Evolutionary conservation across 1,140 invertebrate genomes (phyloP), one percentile per base, ranked within the genome.

Genomic region (Sipha flava): DNA sequence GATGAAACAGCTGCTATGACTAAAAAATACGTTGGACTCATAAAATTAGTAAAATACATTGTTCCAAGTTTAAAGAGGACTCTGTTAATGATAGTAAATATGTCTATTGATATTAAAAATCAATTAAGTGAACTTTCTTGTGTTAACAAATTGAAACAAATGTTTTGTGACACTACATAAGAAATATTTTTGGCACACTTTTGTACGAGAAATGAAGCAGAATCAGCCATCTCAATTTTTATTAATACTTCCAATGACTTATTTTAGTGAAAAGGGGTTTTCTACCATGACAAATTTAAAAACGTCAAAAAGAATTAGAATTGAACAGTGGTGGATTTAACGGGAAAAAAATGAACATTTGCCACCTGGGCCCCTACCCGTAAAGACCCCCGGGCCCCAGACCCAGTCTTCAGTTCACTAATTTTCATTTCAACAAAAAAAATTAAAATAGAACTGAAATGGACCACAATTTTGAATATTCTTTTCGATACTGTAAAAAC

Each of bases 171-270:
- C 5, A 52, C 14, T 52, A 7, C 47, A 52, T 52, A 7, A 18
- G n/a, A 52, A 52, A 52, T 52, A 18, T 16, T 18, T 16, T 16
- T 3, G 47, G 12, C 14, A 52, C n/a, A 52, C 14, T 18, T 52
- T 4, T 16, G 14, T 16, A 21, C n/a, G 47, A 16, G n/a, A 52
- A 52, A 52, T 52, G 5, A 52, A 5, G 47, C 12, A 52, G 14
- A 52, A 52, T 52, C 81, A 47, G 79, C 66, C 29, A 34, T 80
- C 45, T 40, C 18, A 29, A 40, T 45, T 29, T 75, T 82, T n/a
- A 43, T 66, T 82, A 70, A 80, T 70, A 73, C 81, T 82, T 77
- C 29, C 26, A 40, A 66, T 57, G 12, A 81, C 81, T 72, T 81
- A 80, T 54, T 37, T 80, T 18, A 80, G 77, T 62, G 79, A 82